Evolutionary conservation across 2,888 invertebrate species (phyloP), one percentile per base, ranked within the genome.

Genomic region (Erpobdella octoculata): DNA sequence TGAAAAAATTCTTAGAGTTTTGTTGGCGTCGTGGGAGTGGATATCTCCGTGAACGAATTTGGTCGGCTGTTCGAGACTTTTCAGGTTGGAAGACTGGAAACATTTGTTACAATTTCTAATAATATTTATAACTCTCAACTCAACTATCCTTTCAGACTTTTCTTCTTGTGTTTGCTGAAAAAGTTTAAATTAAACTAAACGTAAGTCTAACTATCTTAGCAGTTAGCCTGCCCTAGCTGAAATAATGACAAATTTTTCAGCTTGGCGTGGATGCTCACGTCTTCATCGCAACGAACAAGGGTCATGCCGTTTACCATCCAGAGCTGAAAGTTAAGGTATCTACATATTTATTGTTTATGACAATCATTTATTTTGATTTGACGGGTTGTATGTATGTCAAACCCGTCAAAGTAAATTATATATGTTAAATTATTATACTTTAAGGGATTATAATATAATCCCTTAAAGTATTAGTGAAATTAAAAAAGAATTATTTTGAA

Each of bases 221-320:
- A 41, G 12, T 41, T 41, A 41, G n/a, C n/a, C n/a, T 41, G 46
- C n/a, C 12, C n/a, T 41, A 41, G 12, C n/a, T 48, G 25, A 48
- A 21, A 2, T 6, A 3, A 48, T 61, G 18, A 28, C 2, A 62
- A 62, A 12, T 35, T 31, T 31, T 62, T 35, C 83, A 96, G 93
- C 87, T 95, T 77, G 96, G 96, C 71, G 93, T 93, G 25, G 92
- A 93, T 83, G 93, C 92, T 69, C 95, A 95, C 83, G 91, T 93
- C 36, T 96, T 95, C 83, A 91, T 94, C 79, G 91, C 95, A 41
- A 96, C 94, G 74, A 94, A 94, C 82, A 96, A 96, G 83, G 96
- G 96, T 77, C 94, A 93, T 83, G 89, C 95, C 76, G 85, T 97
- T 78, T 91, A 90, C 80, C 96, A 97, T 86, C 96, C 96, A 25